Evolutionary conservation across 2,888 invertebrate species (phyloP).

Genomic region (Xestobium rufovillosum): DNA sequence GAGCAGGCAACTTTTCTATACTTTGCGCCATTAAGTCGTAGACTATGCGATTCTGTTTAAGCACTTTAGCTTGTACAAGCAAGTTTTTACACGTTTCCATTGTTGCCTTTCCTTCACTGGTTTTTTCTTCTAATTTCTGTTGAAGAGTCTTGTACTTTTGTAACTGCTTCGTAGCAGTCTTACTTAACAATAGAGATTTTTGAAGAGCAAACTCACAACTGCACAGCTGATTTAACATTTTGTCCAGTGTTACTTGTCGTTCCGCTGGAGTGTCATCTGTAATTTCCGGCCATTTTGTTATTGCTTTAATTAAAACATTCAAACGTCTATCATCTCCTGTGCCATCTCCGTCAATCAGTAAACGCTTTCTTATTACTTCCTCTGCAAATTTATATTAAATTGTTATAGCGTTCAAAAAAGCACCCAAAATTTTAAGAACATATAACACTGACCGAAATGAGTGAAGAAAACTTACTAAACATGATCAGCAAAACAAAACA

Average conservation of each 20-base stretch:
- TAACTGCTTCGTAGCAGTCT: constrained; percentile 78
- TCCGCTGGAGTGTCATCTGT: constrained; percentile 59
- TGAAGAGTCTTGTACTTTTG: constrained; percentile 74
- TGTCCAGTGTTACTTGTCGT: constrained; percentile 65
- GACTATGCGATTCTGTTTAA: constrained; percentile 84
- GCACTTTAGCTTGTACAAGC: constrained; percentile 72
- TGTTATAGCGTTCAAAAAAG: no score
- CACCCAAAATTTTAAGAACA: no score
- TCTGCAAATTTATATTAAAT: no score
- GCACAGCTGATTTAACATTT: constrained; percentile 72
- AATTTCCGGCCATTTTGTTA: constrained; percentile 71
- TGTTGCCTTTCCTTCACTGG: constrained; percentile 69
- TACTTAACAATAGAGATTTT: constrained; percentile 70
- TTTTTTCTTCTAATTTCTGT: constrained; percentile 68
- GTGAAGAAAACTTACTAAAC: no score
- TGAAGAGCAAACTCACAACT: constrained; percentile 84
- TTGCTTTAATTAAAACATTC: constrained; percentile 74
- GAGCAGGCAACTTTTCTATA: constrained; percentile 83
- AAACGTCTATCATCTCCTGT: constrained; percentile 91
- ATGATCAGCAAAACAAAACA: no score
- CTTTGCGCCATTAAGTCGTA: constrained; percentile 90
- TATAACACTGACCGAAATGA: no score
- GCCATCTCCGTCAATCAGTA: constrained; percentile 95
- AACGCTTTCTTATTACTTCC: constrained; percentile 83
- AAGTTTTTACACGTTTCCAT: constrained; percentile 78